phyloP scores from a whole-genome alignment of 2,797 vertebrate genomes.

The Sciurus carolinensis region DNA sequence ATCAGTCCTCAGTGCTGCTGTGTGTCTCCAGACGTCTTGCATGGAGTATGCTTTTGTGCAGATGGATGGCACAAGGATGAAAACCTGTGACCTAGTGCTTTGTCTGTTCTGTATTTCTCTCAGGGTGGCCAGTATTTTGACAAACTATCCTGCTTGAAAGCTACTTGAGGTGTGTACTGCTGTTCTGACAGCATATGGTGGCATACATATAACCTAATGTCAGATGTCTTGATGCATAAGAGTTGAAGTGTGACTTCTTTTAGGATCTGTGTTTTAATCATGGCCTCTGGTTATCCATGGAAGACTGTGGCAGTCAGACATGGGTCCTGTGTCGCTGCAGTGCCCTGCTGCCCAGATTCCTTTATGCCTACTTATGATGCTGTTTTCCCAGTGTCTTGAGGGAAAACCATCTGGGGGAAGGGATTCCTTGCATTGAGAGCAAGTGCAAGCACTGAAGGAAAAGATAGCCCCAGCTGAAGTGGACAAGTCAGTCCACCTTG shows the following conservation, averaged over 20 bases:
- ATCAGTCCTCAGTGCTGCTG: slow-evolving; percentile 89
- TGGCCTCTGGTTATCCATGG: too few relatives aligned
- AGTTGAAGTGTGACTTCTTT: slow-evolving; percentile 84
- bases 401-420: slow-evolving; percentile 74
- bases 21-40: slow-evolving; percentile 86
- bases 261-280: slow-evolving; percentile 80
- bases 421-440: slow-evolving; percentile 69
- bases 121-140: slow-evolving; percentile 91
- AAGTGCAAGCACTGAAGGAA: neutral
- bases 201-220: slow-evolving; percentile 85
- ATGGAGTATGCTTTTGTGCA: slow-evolving; percentile 87
- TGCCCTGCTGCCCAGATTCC: too few relatives aligned
- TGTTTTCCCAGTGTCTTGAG: slow-evolving; percentile 77
- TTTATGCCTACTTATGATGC: slow-evolving; percentile 65
- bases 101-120: slow-evolving; percentile 89
- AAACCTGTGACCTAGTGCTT: slow-evolving; percentile 85
- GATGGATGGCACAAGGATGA: slow-evolving; percentile 87
- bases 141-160: slow-evolving; percentile 87
- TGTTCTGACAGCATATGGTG: slow-evolving; percentile 86
- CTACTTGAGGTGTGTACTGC: slow-evolving; percentile 87
- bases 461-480: slow-evolving; percentile 78
- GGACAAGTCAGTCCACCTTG: slow-evolving; percentile 77
- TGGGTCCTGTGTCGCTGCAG: too few relatives aligned
- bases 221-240: slow-evolving; percentile 86
- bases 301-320: too few relatives aligned